Evolutionary conservation across 2,797 vertebrate species (phyloP).

Genomic region (Crotalus adamanteus): DNA sequence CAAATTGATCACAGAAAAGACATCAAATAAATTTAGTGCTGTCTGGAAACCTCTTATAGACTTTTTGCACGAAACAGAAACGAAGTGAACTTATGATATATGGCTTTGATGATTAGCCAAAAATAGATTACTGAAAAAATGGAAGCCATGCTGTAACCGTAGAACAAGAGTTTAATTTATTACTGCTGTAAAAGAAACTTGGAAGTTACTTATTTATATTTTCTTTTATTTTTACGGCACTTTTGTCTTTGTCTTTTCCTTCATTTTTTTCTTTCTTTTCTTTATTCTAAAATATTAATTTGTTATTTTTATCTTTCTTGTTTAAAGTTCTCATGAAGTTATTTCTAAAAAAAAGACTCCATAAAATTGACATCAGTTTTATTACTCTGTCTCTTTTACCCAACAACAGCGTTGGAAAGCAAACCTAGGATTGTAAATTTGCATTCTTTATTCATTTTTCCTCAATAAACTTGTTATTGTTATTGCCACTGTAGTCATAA

Average conservation of each 20-base stretch:
- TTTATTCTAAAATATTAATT: background rate
- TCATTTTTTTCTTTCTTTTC: background rate
- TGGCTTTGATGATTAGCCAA: background rate
- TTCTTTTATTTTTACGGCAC: background rate
- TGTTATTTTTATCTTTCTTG: background rate
- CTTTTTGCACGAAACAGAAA: background rate
- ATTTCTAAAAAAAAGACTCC: background rate
- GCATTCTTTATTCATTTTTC: background rate
- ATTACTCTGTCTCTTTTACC: background rate
- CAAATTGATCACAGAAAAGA: background rate
- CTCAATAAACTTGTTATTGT: background rate
- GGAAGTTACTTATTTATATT: background rate
- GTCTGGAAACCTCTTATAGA: background rate
- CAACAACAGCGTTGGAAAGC: background rate
- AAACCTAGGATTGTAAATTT: background rate
- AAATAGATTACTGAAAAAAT: background rate
- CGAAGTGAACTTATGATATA: background rate
- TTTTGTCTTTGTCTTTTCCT: background rate
- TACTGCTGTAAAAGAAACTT: background rate
- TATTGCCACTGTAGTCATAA: background rate
- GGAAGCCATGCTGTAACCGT: background rate
- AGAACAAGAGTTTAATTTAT: background rate
- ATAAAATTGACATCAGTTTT: background rate
- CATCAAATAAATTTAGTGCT: background rate
- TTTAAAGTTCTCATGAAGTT: background rate